Conservation (phyloP, 2,797 vertebrate species). For the Acanthiza pusilla region DNA sequence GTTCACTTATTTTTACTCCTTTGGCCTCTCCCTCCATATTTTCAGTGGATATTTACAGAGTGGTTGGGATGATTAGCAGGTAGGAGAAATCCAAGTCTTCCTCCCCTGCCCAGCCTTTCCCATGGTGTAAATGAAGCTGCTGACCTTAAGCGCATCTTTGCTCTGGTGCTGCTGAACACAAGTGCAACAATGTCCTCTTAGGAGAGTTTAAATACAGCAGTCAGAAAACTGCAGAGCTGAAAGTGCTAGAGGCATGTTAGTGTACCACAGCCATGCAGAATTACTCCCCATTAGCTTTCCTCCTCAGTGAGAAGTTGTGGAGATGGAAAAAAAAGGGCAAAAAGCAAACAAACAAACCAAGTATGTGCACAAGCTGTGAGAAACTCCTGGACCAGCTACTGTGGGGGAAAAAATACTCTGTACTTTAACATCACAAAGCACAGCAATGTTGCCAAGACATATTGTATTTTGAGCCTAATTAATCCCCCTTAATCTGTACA, state of each 20-base stretch:
- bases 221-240: not conserved
- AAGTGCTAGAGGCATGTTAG: not conserved
- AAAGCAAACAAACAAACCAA: conserved; percentile 1
- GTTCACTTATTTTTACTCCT: not conserved
- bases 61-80: not conserved
- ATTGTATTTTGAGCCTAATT: conserved; percentile 36
- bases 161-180: not conserved
- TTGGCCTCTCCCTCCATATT: not conserved
- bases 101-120: not conserved
- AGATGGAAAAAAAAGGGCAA: not conserved
- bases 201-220: not conserved
- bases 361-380: not conserved
- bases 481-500: conserved; percentile 11
- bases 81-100: not conserved
- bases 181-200: not conserved
- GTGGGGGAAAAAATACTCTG: not conserved
- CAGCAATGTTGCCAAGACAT: not conserved
- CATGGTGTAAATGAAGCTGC: not conserved
- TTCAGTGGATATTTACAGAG: not conserved
- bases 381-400: not conserved
- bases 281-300: not conserved
- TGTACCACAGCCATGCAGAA: not conserved
- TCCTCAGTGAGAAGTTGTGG: not conserved
- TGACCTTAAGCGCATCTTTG: not conserved
- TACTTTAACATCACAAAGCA: conserved; percentile 9